These are phyloP conservation scores for Karalla daura DNA, from an alignment of 2,797 vertebrate genomes.

Conservation along the genomic window DNA sequence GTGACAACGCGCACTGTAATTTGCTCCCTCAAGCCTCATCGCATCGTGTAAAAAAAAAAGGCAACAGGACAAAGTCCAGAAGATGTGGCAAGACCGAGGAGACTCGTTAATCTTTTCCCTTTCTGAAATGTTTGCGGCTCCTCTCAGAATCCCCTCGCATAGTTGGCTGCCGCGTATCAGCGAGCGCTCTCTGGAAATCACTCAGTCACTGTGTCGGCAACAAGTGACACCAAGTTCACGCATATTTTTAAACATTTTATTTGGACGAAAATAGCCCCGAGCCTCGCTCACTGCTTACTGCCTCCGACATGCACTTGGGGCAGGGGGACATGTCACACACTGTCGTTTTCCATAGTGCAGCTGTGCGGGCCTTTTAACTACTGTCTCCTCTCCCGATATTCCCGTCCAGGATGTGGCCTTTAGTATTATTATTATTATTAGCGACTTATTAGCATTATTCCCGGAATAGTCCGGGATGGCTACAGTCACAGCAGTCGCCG, in stretches of 20 bases:
- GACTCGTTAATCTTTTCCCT: constrained; percentile 47
- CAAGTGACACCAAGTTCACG: constrained; percentile 4
- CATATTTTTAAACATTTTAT: background rate
- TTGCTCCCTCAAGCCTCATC: constrained; percentile 80
- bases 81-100: constrained; percentile 52
- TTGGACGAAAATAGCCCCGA: background rate
- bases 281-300: background rate
- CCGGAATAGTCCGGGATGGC: no score
- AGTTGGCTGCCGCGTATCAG: constrained; percentile 71
- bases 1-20: constrained; percentile 16
- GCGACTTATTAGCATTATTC: no score
- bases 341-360: background rate
- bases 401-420: no score
- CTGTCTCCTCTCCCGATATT: no score
- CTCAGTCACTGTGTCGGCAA: constrained; percentile 21
- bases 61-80: constrained; percentile 85
- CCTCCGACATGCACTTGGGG: background rate
- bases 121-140: constrained; percentile 65
- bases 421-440: no score
- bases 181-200: constrained; percentile 25
- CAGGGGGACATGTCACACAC: background rate
- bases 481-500: constrained; percentile 81
- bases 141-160: constrained; percentile 60
- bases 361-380: background rate
- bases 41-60: constrained; percentile 80